A percentile compares a stretch with the other conserved stretches of the same genome.
phyloP scores from a whole-genome alignment of 1,140 invertebrate genomes.

The Trichogramma pretiosum region DNA sequence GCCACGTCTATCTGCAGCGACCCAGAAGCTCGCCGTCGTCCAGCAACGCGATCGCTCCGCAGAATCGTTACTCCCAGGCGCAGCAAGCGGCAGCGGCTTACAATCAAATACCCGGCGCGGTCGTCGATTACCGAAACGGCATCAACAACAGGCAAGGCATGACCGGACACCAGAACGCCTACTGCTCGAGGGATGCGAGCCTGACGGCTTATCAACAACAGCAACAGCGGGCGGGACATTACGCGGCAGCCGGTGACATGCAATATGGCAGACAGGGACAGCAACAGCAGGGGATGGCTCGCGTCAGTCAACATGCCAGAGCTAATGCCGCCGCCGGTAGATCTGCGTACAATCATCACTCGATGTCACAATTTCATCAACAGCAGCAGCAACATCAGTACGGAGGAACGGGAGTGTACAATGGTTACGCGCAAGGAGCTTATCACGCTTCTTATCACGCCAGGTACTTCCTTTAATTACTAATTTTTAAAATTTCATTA shows the following conservation, averaged over 20 bases:
- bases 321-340: conserved; percentile 21
- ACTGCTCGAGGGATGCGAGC: conserved; percentile 33
- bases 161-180: conserved; percentile 23
- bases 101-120: conserved; percentile 25
- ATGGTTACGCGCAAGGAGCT: conserved; percentile 34
- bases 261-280: too few species aligned
- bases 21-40: conserved; percentile 41
- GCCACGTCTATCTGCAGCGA: conserved; percentile 41
- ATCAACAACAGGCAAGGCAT: conserved; percentile 26
- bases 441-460: conserved; percentile 38
- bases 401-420: conserved; percentile 35
- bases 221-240: conserved; percentile 32
- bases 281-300: conserved; percentile 29
- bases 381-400: conserved; percentile 37
- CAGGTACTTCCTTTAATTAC: too few species aligned
- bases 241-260: conserved; percentile 41
- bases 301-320: conserved; percentile 27
- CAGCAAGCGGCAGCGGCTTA: conserved; percentile 14
- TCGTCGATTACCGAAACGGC: conserved; percentile 40
- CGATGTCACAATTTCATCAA: conserved; percentile 38
- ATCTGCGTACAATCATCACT: conserved; percentile 32
- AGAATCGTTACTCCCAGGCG: conserved; percentile 25
- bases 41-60: conserved; percentile 28
- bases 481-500: too few species aligned
- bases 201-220: conserved; percentile 17